Conservation (phyloP, 2,888 invertebrate species). For the Acholoe squamosa region DNA sequence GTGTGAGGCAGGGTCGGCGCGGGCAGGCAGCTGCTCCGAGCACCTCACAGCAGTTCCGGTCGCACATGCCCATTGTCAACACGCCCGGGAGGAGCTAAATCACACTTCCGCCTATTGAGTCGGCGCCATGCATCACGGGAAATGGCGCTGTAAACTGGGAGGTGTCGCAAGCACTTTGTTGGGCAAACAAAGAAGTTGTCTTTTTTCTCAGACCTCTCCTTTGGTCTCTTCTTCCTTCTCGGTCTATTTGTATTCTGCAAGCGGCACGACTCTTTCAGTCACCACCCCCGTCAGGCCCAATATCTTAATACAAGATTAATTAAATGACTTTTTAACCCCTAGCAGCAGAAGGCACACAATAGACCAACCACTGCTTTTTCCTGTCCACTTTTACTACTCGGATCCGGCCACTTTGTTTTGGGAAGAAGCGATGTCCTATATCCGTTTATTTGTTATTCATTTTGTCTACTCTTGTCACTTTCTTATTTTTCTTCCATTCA, state of each 20-base stretch:
- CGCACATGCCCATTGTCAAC: slow-evolving; percentile 37
- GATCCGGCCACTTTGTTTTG: slow-evolving; percentile 21
- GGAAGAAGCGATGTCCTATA: background rate
- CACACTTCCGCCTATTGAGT: slow-evolving; percentile 38
- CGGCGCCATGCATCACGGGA: slow-evolving; percentile 45
- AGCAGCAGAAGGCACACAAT: background rate
- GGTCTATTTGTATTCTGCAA: slow-evolving; percentile 31
- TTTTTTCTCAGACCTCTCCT: background rate
- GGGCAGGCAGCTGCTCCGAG: background rate
- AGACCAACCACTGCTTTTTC: background rate
- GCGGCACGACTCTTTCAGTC: slow-evolving; percentile 19
- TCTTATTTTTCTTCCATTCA: background rate
- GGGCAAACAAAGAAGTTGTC: slow-evolving; percentile 14
- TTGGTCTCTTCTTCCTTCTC: background rate
- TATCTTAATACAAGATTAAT: slow-evolving; percentile 47
- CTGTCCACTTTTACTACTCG: background rate
- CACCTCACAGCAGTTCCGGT: background rate
- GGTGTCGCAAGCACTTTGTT: slow-evolving; percentile 39
- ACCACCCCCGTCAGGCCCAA: background rate
- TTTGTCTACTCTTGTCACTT: background rate
- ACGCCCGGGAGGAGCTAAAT: slow-evolving; percentile 21
- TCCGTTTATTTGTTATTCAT: background rate
- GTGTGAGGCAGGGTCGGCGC: background rate
- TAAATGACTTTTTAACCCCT: slow-evolving; percentile 25
- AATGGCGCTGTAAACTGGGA: slow-evolving; percentile 17